These are phyloP conservation scores for Pandemis corylana DNA, from an alignment of 2,888 invertebrate species.

Conservation along the genomic window DNA sequence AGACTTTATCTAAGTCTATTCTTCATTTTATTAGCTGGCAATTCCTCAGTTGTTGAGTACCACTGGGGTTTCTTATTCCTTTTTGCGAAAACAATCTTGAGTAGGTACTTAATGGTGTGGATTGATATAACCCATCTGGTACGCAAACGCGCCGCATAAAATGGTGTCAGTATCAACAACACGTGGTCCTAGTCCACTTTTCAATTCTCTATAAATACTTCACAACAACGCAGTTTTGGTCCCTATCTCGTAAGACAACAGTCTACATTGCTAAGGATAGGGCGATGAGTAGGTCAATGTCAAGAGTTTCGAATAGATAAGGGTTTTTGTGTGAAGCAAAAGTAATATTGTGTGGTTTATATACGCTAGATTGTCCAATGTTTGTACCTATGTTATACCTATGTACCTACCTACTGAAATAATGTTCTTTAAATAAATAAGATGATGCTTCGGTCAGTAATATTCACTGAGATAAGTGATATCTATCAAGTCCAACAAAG, in stretches of 20 bases:
- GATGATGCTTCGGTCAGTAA: too few species aligned
- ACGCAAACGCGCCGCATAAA: conserved; percentile 52
- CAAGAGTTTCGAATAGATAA: conserved; percentile 35
- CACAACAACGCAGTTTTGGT: neutral
- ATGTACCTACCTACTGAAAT: neutral
- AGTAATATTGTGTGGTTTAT: neutral
- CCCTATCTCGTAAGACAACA: conserved; percentile 8
- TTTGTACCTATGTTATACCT: conserved; percentile 1
- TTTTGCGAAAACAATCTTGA: neutral
- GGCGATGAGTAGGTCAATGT: conserved; percentile 35
- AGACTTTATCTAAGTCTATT: too few species aligned
- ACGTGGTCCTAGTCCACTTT: conserved; percentile 20
- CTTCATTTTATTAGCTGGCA: too few species aligned
- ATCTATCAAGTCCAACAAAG: too few species aligned
- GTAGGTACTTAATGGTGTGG: conserved; percentile 1
- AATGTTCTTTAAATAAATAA: neutral
- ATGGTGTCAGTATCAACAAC: conserved; percentile 26
- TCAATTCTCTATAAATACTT: neutral
- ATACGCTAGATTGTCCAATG: conserved; percentile 7
- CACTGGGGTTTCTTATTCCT: neutral
- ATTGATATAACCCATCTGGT: conserved; percentile 54
- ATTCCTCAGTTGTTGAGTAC: neutral
- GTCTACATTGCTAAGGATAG: neutral
- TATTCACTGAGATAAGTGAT: too few species aligned
- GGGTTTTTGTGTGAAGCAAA: conserved; percentile 18